Percentiles rank a stretch among this genome's conserved stretches.
Conservation (phyloP, 30 jellyfish, hydroid and myxozoan genomes). For the Turritopsis rubra region DNA sequence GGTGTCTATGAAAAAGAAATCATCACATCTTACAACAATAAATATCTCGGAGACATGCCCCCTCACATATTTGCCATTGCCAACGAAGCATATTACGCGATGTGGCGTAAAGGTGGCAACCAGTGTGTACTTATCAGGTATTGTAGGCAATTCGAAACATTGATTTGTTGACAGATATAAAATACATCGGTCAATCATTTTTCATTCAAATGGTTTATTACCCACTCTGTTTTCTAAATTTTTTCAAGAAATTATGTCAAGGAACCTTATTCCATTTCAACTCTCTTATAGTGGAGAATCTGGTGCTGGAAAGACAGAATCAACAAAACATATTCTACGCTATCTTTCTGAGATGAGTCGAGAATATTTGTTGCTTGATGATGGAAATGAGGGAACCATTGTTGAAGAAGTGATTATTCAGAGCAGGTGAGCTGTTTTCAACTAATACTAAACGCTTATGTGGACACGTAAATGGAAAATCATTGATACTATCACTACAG, state of each 20-base stretch:
- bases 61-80: conserved; percentile 99
- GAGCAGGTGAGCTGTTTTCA: conserved; percentile 60
- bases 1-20: conserved; percentile 46
- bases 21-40: conserved; percentile 64
- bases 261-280: too few species aligned
- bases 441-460: neutral
- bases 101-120: conserved; percentile 99
- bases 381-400: conserved; percentile 39
- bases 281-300: conserved; percentile 85
- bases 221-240: neutral
- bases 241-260: neutral
- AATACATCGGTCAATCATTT: neutral
- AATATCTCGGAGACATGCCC: conserved; percentile 92
- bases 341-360: conserved; percentile 92
- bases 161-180: neutral
- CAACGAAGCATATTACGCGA: conserved; percentile 90
- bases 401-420: conserved; percentile 93
- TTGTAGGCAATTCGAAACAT: neutral
- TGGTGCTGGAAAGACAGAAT: conserved; percentile 99
- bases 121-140: conserved; percentile 98
- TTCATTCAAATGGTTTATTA: neutral
- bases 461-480: neutral
- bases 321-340: conserved; percentile 89
- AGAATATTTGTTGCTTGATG: neutral
- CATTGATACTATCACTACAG: neutral